Base-by-base conservation (phyloP, 2,888 invertebrate species). In the Adelognathus sp. region DNA sequence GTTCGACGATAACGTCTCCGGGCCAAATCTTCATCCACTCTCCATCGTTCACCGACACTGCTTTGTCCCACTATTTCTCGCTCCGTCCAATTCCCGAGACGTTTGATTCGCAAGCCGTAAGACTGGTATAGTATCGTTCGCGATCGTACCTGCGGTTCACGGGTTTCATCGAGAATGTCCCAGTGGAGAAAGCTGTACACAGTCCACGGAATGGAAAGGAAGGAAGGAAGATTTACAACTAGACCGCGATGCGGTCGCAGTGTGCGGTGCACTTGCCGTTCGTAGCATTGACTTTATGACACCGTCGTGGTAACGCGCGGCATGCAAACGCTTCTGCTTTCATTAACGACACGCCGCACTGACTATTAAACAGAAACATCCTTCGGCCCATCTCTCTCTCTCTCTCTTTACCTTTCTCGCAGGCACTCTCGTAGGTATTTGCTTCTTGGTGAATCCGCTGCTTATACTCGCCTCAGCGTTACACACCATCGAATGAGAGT, bases 331-430 rank as follows among this genome's bases (percentile, higher is more conserved):
- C 83, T 83, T 78, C 80, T 80, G 81, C 81, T 86, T 85, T 85
- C 84, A 86, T 85, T 84, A 85, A 79, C 79, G 66, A 79, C 83
- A 79, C 77, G 82, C 81, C 79, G 78, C 82, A 66, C 76, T 75
- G 85, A 85, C 85, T 86, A 85, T 86, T 87, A 87, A 87, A 86
- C 86, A 86, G 85, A 83, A 85, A 85, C 84, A 86, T 85, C 84
- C 81, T 21, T 66, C 27, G 24, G 21, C 29, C 16, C 16, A 16
- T 21, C 41, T 33, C 18, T 16, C 50, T 44, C 52, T n/a, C 58
- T 33, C 31, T 58, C 50, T 31, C 24, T 21, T 18, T 33, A 36
- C 39, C n/a, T 36, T 36, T 5, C 50, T 9, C 63, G 33, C 50
- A 21, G 41, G 18, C 31, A 64, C 60, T 73, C 58, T 60, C 74